Evolutionary conservation across 2,113 vertebrate genomes (phyloP).

Genomic region (Apodemus sylvaticus): DNA sequence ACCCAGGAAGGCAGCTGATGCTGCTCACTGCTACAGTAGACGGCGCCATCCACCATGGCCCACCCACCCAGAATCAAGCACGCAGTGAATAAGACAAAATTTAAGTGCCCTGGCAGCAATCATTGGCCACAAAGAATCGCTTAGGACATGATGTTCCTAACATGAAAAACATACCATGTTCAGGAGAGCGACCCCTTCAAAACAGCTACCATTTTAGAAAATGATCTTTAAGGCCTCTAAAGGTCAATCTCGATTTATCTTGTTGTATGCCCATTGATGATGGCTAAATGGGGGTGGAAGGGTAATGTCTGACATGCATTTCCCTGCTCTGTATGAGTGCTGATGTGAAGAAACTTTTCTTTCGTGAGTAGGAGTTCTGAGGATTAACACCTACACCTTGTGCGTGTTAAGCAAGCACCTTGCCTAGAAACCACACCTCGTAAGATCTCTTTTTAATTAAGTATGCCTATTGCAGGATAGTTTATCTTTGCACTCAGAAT

Average conservation of each 20-base stretch:
- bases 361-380: too few species aligned
- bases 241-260: neutral
- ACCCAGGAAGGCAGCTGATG: neutral
- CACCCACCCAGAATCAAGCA: rapidly evolving
- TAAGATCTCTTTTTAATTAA: slow-evolving; percentile 46
- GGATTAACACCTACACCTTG: neutral
- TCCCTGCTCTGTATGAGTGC: neutral
- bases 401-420: neutral
- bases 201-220: slow-evolving; percentile 17
- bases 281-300: neutral
- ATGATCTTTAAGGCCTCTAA: neutral
- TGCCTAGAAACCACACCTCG: too few species aligned
- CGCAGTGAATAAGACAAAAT: neutral
- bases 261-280: neutral
- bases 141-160: neutral
- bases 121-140: neutral
- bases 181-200: neutral
- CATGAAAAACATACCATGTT: neutral
- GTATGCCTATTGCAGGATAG: neutral
- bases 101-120: neutral
- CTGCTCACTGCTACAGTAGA: neutral
- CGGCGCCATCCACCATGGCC: rapidly evolving
- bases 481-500: slow-evolving; percentile 23
- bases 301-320: neutral
- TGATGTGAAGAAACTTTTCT: neutral